Base-by-base conservation (phyloP, 2,888 invertebrate genomes). In the Tachina grossa region DNA sequence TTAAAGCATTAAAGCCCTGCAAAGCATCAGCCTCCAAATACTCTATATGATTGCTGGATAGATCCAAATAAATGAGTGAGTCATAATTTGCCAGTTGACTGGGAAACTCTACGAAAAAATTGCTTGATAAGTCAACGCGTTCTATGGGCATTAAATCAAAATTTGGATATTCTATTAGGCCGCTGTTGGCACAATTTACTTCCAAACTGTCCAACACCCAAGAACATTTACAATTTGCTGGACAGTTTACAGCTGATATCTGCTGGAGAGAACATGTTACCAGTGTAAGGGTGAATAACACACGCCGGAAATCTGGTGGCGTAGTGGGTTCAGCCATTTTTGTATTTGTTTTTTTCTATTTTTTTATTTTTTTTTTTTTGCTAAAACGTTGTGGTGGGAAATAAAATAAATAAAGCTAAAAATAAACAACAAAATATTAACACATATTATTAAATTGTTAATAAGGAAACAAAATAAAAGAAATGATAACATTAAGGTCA, bases 71-170 rank as follows among this genome's bases (percentile, higher is more conserved):
- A 89, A 94, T 92, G 13, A 96, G 92, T 63, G 93, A 92, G 10
- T 91, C 89, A 85, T 94, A 94, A 3, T 87, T 88, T 65, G 93
- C 92, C 39, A 95, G 91, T 71, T 93, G 92, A 0, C 88, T 76
- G 9, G 96, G 95, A 88, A 96, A 94, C 10, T 92, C 91, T 4
- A 89, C 89, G 83, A 96, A 94, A 59, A 93, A 91, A 90, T 96
- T 96, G 88, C 93, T 93, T 0, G 95, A 95, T 63, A 96, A 90
- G 87, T 95, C 94, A 88, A 96, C 89, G 14, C 94, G 93, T 89
- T 95, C 94, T 49, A 95, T 94, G 16, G 92, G 93, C 69, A 90
- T 87, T 31, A 87, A 86, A 0, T 88, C 87, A 22, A 92, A 90
- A 16, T 84, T 78, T 1, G 93, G 92, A 84, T 89, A 90, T 1